phyloP scores from a whole-genome alignment of 2,113 vertebrate species.

The Balaeniceps rex region DNA sequence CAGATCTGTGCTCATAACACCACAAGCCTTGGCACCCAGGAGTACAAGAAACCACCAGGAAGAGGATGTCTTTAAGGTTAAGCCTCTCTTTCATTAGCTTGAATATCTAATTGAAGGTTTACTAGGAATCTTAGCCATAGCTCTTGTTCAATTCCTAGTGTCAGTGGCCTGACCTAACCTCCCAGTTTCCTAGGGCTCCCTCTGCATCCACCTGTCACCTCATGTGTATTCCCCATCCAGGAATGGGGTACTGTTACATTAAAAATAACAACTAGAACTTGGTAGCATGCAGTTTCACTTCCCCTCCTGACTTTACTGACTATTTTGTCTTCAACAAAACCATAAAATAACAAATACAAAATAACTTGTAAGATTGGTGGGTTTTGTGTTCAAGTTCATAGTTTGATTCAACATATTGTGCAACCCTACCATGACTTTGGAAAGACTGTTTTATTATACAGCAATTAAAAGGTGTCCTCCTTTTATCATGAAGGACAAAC shows the following conservation, averaged over 20 bases:
- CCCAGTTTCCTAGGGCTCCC: background rate
- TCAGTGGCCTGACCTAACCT: background rate
- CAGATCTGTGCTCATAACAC: background rate
- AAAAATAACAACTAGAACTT: slow-evolving; percentile 7
- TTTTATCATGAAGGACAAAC: background rate
- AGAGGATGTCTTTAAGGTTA: slow-evolving; percentile 15
- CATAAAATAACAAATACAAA: background rate
- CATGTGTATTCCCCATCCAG: background rate
- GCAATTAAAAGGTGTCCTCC: background rate
- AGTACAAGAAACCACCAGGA: background rate
- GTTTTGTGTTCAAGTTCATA: background rate
- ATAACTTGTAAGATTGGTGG: background rate
- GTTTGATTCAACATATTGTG: background rate
- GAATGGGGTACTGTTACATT: background rate
- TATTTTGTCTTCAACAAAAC: background rate
- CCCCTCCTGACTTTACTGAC: background rate
- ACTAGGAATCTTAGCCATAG: background rate
- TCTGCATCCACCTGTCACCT: slow-evolving; percentile 6
- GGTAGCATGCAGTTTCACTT: background rate
- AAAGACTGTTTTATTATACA: background rate
- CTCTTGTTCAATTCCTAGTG: background rate
- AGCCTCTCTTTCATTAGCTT: slow-evolving; percentile 13
- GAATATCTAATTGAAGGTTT: slow-evolving; percentile 29
- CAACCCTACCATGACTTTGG: background rate
- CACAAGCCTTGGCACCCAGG: background rate